phyloP scores from a whole-genome alignment of 2,888 invertebrate genomes.

The Campoletis raptor region DNA sequence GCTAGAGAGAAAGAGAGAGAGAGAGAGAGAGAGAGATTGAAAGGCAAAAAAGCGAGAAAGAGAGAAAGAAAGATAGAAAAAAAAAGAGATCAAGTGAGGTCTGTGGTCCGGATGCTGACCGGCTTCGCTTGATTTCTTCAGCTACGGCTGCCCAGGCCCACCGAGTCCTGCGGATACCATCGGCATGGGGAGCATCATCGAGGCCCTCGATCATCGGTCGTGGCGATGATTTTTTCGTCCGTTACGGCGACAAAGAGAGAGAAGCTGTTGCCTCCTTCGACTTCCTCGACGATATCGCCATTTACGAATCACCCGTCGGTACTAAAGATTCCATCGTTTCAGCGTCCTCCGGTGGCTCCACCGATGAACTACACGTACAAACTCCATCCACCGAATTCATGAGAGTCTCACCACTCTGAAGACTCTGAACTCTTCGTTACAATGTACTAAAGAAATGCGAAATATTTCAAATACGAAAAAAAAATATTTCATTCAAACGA shows the following conservation, averaged over 20 bases:
- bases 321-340: conserved; percentile 51
- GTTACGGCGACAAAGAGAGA: conserved; percentile 91
- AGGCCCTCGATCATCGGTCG: conserved; percentile 92
- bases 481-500: background rate
- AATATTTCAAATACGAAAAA: background rate
- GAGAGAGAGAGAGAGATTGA: conserved; percentile 51
- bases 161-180: conserved; percentile 82
- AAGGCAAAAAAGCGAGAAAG: conserved; percentile 14
- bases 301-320: conserved; percentile 77
- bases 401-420: conserved; percentile 79
- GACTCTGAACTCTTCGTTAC: conserved; percentile 70
- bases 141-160: conserved; percentile 84
- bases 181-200: conserved; percentile 84
- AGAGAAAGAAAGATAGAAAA: conserved; percentile 43
- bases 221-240: conserved; percentile 91
- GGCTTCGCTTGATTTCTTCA: conserved; percentile 71
- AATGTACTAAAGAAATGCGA: conserved; percentile 6
- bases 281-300: conserved; percentile 89
- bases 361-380: conserved; percentile 67
- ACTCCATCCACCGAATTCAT: conserved; percentile 74
- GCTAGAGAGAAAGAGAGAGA: conserved; percentile 62
- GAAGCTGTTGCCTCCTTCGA: conserved; percentile 93
- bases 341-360: conserved; percentile 67
- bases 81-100: conserved; percentile 76
- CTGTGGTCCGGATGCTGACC: conserved; percentile 78